phyloP scores from a whole-genome alignment of 92 coral and sea anemone species.

The Isaurus tuberculatus region DNA sequence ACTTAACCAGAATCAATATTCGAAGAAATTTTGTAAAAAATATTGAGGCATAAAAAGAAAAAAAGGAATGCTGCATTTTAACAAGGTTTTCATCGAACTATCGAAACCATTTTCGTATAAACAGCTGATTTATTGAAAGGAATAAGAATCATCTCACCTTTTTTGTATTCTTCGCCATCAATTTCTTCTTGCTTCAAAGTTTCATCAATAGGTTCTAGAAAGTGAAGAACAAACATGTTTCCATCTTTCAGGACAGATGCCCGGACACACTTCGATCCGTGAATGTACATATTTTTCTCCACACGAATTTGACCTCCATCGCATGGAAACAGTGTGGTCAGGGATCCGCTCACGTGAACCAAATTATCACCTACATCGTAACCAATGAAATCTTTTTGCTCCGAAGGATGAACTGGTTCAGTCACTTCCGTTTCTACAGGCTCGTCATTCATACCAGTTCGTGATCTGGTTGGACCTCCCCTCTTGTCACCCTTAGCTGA shows the following conservation, averaged over 20 bases:
- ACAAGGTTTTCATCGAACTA: too few relatives aligned
- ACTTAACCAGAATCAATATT: too few relatives aligned
- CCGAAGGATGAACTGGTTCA: conserved; percentile 57
- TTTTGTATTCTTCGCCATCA: conserved; percentile 55
- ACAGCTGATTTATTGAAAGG: background rate
- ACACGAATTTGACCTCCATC: conserved; percentile 95
- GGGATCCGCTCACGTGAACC: conserved; percentile 92
- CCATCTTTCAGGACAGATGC: conserved; percentile 93
- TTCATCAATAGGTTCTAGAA: conserved; percentile 86
- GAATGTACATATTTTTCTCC: conserved; percentile 77
- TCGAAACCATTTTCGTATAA: background rate
- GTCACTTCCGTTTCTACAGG: conserved; percentile 65
- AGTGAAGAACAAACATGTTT: conserved; percentile 82
- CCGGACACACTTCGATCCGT: conserved; percentile 78
- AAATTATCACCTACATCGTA: conserved; percentile 96
- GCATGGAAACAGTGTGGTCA: conserved; percentile 87
- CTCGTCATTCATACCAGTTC: conserved; percentile 64
- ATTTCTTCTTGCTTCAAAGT: conserved; percentile 65
- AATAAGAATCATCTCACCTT: conserved; percentile 21
- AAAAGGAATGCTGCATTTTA: too few relatives aligned
- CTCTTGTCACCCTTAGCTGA: conserved; percentile 79
- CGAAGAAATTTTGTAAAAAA: too few relatives aligned
- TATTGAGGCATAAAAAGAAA: too few relatives aligned
- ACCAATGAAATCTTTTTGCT: conserved; percentile 85
- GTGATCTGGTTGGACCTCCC: conserved; percentile 69